Evolutionary conservation across 2,797 vertebrate species (phyloP), one percentile per base, ranked within the genome.

Genomic region (Labeo calbasu): DNA sequence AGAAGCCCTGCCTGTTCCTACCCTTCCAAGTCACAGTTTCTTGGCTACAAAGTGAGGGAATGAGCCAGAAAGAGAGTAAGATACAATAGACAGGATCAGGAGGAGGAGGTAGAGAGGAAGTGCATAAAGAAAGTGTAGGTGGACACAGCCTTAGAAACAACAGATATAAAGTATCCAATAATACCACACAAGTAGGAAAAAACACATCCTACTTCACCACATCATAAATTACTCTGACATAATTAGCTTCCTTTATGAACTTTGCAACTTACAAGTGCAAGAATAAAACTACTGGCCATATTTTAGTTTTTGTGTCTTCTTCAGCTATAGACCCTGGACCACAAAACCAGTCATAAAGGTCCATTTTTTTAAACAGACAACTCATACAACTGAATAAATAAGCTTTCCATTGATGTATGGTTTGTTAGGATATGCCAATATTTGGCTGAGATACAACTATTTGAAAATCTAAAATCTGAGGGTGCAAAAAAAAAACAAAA

Each of bases 1-100:
- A 94, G 94, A 95, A 97, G 95, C 96, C 94, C 92, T 83, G 90
- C 93, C 95, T 95, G 91, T 92, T 94, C 93, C 92, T 93, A 93
- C 69, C 94, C 95, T 96, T 97, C 96, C 94, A 89, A 95, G 95
- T 93, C 94, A 90, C 94, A 90, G 91, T 93, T 93, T 94, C 90
- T 92, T 85, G 92, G 92, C 94, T 91, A 92, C 89, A 91, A 88
- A 87, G 89, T 89, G 89, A 87, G 85, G 89, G 43, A 46, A 46
- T 10, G 87, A 87, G 86, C 88, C 89, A 91, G 93, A 84, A 88
- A 90, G 89, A 87, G 87, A 83, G 83, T 85, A 85, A 57, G 25
- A 79, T 50, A 79, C 63, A 70, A 59, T 40, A 51, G 68, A 53
- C 81, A 11, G 43, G 8, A 77, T 66, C 21, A n/a, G 57, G 46